Evolutionary conservation across 2,888 invertebrate genomes (phyloP), one percentile per base, ranked within the genome.

Genomic region (Volucella inflata): DNA sequence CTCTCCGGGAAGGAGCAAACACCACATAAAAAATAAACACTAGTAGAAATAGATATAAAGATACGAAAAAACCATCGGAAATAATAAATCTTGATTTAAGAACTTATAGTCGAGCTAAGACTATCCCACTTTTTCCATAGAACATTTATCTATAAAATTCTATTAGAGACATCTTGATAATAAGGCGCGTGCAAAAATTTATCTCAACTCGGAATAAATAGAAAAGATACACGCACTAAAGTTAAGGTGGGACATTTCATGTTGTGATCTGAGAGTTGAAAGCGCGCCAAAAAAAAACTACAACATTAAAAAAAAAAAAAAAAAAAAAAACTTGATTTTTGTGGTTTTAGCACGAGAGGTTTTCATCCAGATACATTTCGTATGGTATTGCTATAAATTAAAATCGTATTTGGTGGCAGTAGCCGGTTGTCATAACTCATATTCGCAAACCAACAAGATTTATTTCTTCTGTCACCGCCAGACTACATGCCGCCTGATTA

Each of bases 111-210:
- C n/a, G n/a, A n/a, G n/a, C n/a, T n/a, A n/a, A n/a, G n/a, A n/a
- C n/a, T n/a, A n/a, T n/a, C n/a, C n/a, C n/a, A n/a, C n/a, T n/a
- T n/a, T n/a, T 30, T 30, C 30, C 30, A 30, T 30, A 30, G 30
- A 30, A 30, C 6, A 4, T 3, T 30, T 30, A n/a, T 6, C 6
- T 30, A 30, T 30, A 53, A 53, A 30, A 51, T 40, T 51, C 12
- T 65, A 65, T 65, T 51, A 65, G 50, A 65, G n/a, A 65, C 12
- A 50, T 51, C 65, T 51, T 51, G 65, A 65, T 65, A 65, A 65
- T 51, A 38, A 65, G 51, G 21, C 65, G 51, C 65, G 65, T 42
- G 65, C 51, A 40, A 51, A 51, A 40, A 65, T 46, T 36, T 50
- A 64, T 36, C 64, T 64, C 14, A 36, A 9, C 8, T 12, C 11